A percentile compares a stretch with the other conserved stretches of the same genome.
These are phyloP conservation scores for Aphelenchoides fujianensis DNA, from an alignment of 1,140 invertebrate species.

Conservation along the genomic window DNA sequence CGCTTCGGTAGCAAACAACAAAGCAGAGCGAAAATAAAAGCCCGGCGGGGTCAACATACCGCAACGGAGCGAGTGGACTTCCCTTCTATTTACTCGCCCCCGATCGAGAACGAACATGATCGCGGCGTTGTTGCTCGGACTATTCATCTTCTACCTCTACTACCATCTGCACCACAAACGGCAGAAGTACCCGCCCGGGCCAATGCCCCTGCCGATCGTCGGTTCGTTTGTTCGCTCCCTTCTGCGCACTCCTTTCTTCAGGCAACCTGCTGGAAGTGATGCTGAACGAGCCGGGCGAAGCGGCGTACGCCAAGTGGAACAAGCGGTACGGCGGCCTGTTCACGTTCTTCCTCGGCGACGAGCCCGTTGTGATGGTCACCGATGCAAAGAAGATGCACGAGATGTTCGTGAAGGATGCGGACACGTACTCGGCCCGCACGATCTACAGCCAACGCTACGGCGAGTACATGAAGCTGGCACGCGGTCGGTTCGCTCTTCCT, in stretches of 20 bases:
- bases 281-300: background rate
- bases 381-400: constrained; percentile 17
- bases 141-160: background rate
- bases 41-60: too few species aligned
- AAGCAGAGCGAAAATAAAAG: too few species aligned
- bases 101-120: too few species aligned
- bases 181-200: background rate
- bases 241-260: background rate
- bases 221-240: background rate
- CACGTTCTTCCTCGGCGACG: constrained; percentile 8
- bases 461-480: background rate
- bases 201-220: background rate
- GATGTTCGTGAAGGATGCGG: constrained; percentile 23
- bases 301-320: constrained; percentile 7
- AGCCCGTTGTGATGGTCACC: constrained; percentile 20
- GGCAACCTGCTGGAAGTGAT: constrained; percentile 21
- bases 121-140: too few species aligned
- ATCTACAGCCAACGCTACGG: background rate
- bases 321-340: constrained; percentile 15
- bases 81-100: too few species aligned
- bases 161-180: constrained; percentile 5
- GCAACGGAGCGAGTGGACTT: too few species aligned
- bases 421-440: constrained; percentile 5
- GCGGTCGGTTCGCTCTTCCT: background rate
- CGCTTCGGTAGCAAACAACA: too few species aligned